Evolutionary conservation across 2,888 invertebrate species (phyloP).

Genomic region (Platycheirus albimanus): DNA sequence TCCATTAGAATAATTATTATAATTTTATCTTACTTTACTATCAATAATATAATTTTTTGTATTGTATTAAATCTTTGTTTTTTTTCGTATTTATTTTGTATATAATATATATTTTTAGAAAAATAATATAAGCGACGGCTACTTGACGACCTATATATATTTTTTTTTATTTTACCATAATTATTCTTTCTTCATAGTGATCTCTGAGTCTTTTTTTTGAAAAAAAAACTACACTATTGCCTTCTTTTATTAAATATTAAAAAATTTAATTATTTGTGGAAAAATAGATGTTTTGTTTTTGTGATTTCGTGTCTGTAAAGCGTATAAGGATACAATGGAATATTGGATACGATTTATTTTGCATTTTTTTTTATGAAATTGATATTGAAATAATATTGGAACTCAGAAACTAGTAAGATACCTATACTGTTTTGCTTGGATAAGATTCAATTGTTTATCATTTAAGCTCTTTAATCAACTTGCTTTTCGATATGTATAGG

Average conservation of each 20-base stretch:
- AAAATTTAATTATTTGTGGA: conserved; percentile 33
- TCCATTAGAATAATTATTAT: conserved; percentile 65
- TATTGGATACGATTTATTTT: no score
- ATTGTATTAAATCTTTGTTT: conserved; percentile 15
- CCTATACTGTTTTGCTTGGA: no score
- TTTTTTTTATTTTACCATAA: conserved; percentile 14
- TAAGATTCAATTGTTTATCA: no score
- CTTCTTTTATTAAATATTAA: conserved; percentile 52
- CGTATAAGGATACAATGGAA: conserved; percentile 61
- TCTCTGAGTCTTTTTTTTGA: conserved; percentile 38
- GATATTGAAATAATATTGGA: no score
- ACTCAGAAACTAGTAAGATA: no score
- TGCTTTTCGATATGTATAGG: no score
- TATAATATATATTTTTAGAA: conserved; percentile 56
- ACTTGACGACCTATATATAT: no score
- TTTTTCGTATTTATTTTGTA: conserved; percentile 24
- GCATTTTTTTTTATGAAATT: no score
- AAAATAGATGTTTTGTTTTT: conserved; percentile 40
- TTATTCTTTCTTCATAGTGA: no score
- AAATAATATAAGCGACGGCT: conserved; percentile 44
- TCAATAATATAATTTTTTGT: conserved; percentile 2
- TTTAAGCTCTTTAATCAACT: no score
- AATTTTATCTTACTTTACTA: conserved; percentile 28
- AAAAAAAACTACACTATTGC: conserved; percentile 54
- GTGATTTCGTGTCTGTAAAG: conserved; percentile 37